phyloP scores from a whole-genome alignment of 2,113 vertebrate species.

The Onychorhynchus coronatus region DNA sequence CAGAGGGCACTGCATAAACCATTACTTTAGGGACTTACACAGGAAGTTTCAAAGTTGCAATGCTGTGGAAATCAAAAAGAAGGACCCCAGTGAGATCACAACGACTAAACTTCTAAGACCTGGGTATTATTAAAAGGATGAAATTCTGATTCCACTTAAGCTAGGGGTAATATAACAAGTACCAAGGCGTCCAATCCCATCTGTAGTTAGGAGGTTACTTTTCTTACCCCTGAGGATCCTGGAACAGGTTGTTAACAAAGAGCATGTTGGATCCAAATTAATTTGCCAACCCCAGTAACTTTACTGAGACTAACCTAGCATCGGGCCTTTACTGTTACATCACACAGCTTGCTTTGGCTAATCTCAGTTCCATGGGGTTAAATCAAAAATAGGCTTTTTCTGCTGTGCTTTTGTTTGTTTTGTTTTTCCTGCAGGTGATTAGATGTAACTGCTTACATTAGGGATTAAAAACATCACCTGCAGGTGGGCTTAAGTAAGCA shows the following conservation, averaged over 20 bases:
- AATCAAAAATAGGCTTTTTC: neutral
- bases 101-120: neutral
- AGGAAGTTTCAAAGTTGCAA: neutral
- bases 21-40: neutral
- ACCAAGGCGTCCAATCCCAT: neutral
- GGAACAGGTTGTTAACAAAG: neutral
- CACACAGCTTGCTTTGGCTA: neutral
- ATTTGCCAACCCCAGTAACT: neutral
- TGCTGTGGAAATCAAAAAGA: neutral
- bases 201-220: neutral
- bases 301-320: neutral
- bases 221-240: neutral
- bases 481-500: slow-evolving; percentile 26
- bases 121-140: neutral
- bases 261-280: neutral
- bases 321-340: neutral
- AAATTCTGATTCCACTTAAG: neutral
- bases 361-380: neutral
- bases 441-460: slow-evolving; percentile 39
- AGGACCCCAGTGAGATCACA: neutral
- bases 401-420: neutral
- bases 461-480: slow-evolving; percentile 54
- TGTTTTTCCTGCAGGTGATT: neutral
- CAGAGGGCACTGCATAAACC: neutral
- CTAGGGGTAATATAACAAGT: neutral